Percentiles rank a stretch among this genome's conserved stretches.
Evolutionary conservation across 2,888 invertebrate species (phyloP).

Genomic region (Sialis lutaria): DNA sequence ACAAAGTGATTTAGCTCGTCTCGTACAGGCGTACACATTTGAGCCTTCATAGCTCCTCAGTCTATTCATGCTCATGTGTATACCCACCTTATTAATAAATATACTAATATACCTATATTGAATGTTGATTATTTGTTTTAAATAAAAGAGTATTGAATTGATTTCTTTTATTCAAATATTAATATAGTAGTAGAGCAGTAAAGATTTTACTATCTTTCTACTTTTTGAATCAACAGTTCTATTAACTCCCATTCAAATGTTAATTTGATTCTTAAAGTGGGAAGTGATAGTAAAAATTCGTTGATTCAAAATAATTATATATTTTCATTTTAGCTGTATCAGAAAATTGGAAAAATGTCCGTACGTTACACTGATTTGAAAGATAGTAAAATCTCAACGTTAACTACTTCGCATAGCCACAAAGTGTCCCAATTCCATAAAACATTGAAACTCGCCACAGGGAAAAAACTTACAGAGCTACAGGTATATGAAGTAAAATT

Average conservation of each 20-base stretch:
- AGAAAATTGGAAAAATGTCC: conserved; percentile 45
- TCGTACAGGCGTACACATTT: too few species aligned
- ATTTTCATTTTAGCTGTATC: conserved; percentile 27
- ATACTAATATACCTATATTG: too few species aligned
- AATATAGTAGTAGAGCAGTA: not conserved
- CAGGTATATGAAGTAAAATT: conserved; percentile 66
- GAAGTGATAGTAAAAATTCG: conserved; percentile 4
- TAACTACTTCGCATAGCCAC: conserved; percentile 73
- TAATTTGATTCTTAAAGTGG: too few species aligned
- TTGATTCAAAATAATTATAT: conserved; percentile 6
- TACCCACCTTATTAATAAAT: too few species aligned
- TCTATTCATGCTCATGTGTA: too few species aligned
- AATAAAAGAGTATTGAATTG: too few species aligned
- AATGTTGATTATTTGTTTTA: too few species aligned
- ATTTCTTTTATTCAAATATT: too few species aligned
- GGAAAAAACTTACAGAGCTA: conserved; percentile 68
- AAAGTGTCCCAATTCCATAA: conserved; percentile 93
- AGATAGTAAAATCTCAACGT: conserved; percentile 77
- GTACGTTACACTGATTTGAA: conserved; percentile 73
- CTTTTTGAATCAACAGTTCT: conserved; percentile 1
- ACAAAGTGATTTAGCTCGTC: too few species aligned
- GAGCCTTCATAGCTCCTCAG: too few species aligned
- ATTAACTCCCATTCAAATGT: not conserved
- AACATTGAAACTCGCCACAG: conserved; percentile 72
- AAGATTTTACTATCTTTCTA: conserved; percentile 6